Evolutionary conservation across 64 coral and sea anemone species (phyloP).

Genomic region (Catalaphyllia jardinei): DNA sequence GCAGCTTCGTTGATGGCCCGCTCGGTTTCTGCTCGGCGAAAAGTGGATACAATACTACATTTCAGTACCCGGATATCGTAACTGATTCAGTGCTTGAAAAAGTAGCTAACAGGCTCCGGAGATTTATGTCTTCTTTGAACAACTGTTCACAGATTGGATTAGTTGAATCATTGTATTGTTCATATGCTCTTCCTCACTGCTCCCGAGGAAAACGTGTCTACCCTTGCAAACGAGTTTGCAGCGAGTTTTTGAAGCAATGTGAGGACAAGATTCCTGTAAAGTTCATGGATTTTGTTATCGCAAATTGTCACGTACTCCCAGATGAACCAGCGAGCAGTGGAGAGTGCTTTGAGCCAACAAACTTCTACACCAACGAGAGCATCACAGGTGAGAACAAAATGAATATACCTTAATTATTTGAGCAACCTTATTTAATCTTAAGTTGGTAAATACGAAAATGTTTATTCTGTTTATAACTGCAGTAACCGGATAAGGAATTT

Average conservation of each 20-base stretch:
- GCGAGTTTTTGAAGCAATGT: constrained; percentile 33
- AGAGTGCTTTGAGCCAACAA: constrained; percentile 2
- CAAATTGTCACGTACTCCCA: constrained; percentile 3
- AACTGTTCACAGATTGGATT: neutral
- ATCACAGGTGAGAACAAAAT: neutral
- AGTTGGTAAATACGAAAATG: too few relatives aligned
- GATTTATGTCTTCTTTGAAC: neutral
- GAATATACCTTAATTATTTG: neutral
- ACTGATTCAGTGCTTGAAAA: neutral
- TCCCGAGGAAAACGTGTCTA: neutral
- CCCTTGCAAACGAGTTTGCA: constrained; percentile 35
- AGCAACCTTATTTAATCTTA: too few relatives aligned
- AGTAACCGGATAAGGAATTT: too few relatives aligned
- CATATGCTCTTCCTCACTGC: constrained; percentile 2
- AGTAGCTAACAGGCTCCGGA: neutral
- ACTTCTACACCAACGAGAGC: constrained; percentile 29
- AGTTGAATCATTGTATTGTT: neutral
- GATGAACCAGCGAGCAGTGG: neutral
- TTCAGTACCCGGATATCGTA: neutral
- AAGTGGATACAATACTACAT: constrained; percentile 31
- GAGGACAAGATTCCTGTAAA: neutral
- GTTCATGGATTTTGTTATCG: neutral
- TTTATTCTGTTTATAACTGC: too few relatives aligned
- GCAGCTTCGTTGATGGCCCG: constrained; percentile 1
- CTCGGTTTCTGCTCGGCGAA: constrained; percentile 4